Conservation (phyloP, 1,140 invertebrate genomes). For the Ctenoplectra terminalis region DNA sequence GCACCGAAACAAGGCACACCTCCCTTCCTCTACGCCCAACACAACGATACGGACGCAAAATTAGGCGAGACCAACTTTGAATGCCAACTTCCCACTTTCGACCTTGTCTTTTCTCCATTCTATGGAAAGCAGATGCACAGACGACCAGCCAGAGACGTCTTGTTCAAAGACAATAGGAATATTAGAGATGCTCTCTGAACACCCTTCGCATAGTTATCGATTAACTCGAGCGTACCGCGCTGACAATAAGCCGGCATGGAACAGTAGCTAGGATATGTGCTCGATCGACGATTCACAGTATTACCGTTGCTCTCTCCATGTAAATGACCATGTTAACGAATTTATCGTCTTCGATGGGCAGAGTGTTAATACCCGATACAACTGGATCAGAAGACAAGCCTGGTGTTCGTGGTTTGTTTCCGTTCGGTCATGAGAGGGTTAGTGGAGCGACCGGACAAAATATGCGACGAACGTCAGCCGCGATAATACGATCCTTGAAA, state of each 20-base stretch:
- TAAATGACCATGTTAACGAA: constrained; percentile 62
- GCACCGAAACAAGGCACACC: background rate
- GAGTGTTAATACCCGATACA: background rate
- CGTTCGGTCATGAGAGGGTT: background rate
- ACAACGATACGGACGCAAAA: constrained; percentile 47
- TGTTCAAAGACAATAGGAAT: constrained; percentile 72
- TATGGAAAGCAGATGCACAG: constrained; percentile 24
- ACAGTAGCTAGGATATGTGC: constrained; percentile 60
- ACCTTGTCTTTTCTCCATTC: constrained; percentile 53
- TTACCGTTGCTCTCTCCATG: constrained; percentile 42
- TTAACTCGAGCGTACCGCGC: constrained; percentile 68
- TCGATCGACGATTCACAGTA: constrained; percentile 65
- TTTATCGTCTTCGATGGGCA: constrained; percentile 42
- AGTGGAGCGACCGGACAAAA: background rate
- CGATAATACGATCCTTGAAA: constrained; percentile 38
- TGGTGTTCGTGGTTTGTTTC: constrained; percentile 9
- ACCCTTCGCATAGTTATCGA: constrained; percentile 71
- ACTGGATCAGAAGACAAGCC: constrained; percentile 15
- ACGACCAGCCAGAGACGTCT: constrained; percentile 42
- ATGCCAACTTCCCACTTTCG: constrained; percentile 48
- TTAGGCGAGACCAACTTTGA: constrained; percentile 57
- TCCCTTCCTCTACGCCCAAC: background rate
- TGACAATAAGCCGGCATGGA: constrained; percentile 60
- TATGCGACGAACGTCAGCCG: background rate
- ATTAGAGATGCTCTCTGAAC: constrained; percentile 75